A percentile compares a stretch with the other conserved stretches of the same genome.
Evolutionary conservation across 2,797 vertebrate species (phyloP).

Genomic region (Rachycentron canadum): DNA sequence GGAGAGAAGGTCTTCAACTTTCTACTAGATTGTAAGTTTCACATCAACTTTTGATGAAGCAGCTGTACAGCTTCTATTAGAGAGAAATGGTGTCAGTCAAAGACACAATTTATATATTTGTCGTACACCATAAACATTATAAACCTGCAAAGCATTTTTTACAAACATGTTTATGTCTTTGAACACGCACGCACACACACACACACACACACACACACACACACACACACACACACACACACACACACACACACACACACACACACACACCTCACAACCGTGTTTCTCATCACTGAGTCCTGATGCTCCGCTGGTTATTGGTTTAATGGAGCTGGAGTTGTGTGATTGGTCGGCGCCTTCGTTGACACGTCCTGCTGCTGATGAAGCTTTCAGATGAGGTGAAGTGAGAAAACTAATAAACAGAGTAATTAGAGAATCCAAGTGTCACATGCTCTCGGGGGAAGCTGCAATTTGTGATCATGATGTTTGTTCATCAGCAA

Average conservation of each 20-base stretch:
- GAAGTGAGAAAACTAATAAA: conserved; percentile 78
- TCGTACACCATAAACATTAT: too few relatives aligned
- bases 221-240: conserved; percentile 41
- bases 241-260: conserved; percentile 38
- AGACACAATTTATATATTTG: too few relatives aligned
- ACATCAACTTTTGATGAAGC: too few relatives aligned
- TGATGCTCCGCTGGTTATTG: conserved; percentile 66
- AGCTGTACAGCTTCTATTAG: too few relatives aligned
- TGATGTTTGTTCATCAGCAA: conserved; percentile 61
- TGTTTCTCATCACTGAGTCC: conserved; percentile 65
- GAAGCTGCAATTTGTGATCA: conserved; percentile 59
- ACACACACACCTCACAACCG: conserved; percentile 26
- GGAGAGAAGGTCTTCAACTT: too few relatives aligned
- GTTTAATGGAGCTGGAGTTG: conserved; percentile 64
- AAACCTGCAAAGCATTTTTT: neutral
- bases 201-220: conserved; percentile 41
- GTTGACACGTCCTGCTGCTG: conserved; percentile 69
- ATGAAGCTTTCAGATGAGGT: conserved; percentile 67
- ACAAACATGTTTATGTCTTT: neutral
- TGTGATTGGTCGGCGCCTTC: conserved; percentile 61
- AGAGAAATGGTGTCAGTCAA: too few relatives aligned
- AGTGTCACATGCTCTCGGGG: conserved; percentile 57
- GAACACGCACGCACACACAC: conserved; percentile 35
- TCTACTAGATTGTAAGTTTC: too few relatives aligned
- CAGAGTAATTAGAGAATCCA: conserved; percentile 78